Evolutionary conservation across 1,140 invertebrate genomes (phyloP).

Genomic region (Mylabris phalerata): DNA sequence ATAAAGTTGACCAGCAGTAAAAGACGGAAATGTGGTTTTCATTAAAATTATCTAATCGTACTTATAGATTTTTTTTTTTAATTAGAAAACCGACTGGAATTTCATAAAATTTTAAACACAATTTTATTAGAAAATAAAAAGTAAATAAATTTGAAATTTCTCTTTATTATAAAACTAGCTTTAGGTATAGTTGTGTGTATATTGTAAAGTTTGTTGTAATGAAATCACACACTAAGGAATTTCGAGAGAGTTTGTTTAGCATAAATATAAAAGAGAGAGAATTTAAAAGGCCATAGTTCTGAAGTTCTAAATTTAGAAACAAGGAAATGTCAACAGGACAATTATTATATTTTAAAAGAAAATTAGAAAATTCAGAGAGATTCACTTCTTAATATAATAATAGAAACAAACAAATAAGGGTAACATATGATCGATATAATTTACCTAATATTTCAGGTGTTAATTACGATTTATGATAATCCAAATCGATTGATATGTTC

Average conservation of each 20-base stretch:
- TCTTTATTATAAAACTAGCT: not conserved
- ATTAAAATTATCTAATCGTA: conserved; percentile 11
- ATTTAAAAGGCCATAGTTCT: conserved; percentile 9
- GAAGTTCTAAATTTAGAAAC: conserved; percentile 12
- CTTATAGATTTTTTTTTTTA: no score
- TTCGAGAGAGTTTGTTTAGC: conserved; percentile 9
- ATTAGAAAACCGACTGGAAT: conserved; percentile 4
- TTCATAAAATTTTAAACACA: not conserved
- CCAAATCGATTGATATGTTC: no score
- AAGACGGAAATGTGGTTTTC: not conserved
- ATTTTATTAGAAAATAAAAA: not conserved
- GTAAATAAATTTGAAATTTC: conserved; percentile 4
- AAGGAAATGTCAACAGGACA: conserved; percentile 10
- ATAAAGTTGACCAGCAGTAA: no score
- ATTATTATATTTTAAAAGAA: no score
- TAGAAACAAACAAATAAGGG: no score
- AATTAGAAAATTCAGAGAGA: no score
- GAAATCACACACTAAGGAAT: conserved; percentile 5
- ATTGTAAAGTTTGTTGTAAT: conserved; percentile 1
- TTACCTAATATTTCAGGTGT: no score
- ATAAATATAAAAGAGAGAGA: not conserved
- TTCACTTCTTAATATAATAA: no score
- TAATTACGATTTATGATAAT: no score
- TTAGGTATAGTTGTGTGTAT: not conserved
- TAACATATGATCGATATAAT: no score